phyloP scores from a whole-genome alignment of 2,113 vertebrate species.

The Pipa parva region DNA sequence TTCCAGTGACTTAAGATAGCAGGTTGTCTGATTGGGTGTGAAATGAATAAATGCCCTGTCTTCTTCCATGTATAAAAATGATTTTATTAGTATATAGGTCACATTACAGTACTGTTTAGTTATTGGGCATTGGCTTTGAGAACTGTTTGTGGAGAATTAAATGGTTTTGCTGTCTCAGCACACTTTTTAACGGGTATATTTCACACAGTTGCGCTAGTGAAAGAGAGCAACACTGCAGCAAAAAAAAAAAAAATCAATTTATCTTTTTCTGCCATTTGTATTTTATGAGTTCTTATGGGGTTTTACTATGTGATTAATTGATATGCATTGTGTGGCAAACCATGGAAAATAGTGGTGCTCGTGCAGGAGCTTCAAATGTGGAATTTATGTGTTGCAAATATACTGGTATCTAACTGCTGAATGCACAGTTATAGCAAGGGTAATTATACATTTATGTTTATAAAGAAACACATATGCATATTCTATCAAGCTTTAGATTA shows the following conservation, averaged over 20 bases:
- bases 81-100: constrained; percentile 97
- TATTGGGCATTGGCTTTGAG: constrained; percentile 93
- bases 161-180: constrained; percentile 98
- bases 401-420: constrained; percentile 41
- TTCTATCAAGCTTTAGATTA: constrained; percentile 40
- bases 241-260: constrained; percentile 91
- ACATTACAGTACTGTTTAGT: constrained; percentile 86
- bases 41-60: constrained; percentile 66
- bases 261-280: constrained; percentile 70
- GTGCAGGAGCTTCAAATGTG: constrained; percentile 7
- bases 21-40: constrained; percentile 71
- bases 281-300: constrained; percentile 67
- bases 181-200: constrained; percentile 92
- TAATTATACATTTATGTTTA: constrained; percentile 44
- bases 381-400: constrained; percentile 29
- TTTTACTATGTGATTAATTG: constrained; percentile 73
- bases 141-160: constrained; percentile 97
- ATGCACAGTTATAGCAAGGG: constrained; percentile 32
- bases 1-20: constrained; percentile 51
- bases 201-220: constrained; percentile 96
- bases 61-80: constrained; percentile 67
- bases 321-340: constrained; percentile 67
- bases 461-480: constrained; percentile 43
- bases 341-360: constrained; percentile 55
- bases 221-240: constrained; percentile 82